Conservation (phyloP, 2,113 vertebrate species). For the Pyrgilauda ruficollis region DNA sequence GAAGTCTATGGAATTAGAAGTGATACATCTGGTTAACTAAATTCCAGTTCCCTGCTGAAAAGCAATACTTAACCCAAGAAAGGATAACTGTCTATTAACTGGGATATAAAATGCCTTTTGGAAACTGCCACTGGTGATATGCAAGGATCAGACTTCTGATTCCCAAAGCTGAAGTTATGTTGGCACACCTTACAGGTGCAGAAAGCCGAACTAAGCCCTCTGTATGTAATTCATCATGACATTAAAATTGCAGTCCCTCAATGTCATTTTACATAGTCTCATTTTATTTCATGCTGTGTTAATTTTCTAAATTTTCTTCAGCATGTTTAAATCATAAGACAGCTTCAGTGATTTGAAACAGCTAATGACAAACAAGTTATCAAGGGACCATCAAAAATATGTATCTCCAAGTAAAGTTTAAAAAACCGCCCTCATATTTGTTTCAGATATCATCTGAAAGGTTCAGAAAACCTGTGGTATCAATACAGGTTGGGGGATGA, state of each 20-base stretch:
- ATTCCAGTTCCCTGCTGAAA: not conserved
- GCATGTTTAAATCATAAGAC: not conserved
- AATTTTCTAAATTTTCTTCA: not conserved
- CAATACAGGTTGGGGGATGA: not conserved
- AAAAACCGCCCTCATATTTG: accelerated
- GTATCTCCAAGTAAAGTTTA: not conserved
- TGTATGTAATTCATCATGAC: not conserved
- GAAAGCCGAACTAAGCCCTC: not conserved
- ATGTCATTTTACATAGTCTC: not conserved
- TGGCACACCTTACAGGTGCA: not conserved
- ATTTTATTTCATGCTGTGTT: not conserved
- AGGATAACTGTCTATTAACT: not conserved
- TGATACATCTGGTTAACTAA: not conserved
- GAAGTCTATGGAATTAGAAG: not conserved
- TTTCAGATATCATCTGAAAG: not conserved
- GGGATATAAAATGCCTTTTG: not conserved
- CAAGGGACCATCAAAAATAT: not conserved
- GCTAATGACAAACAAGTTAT: not conserved
- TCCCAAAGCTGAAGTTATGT: not conserved
- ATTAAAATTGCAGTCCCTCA: not conserved
- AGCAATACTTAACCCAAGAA: not conserved
- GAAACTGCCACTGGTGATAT: not conserved
- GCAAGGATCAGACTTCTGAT: not conserved
- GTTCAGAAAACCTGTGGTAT: not conserved
- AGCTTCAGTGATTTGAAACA: not conserved